These are phyloP conservation scores for Podarcis lilfordi DNA, from an alignment of 2,797 vertebrate species.

Conservation along the genomic window DNA sequence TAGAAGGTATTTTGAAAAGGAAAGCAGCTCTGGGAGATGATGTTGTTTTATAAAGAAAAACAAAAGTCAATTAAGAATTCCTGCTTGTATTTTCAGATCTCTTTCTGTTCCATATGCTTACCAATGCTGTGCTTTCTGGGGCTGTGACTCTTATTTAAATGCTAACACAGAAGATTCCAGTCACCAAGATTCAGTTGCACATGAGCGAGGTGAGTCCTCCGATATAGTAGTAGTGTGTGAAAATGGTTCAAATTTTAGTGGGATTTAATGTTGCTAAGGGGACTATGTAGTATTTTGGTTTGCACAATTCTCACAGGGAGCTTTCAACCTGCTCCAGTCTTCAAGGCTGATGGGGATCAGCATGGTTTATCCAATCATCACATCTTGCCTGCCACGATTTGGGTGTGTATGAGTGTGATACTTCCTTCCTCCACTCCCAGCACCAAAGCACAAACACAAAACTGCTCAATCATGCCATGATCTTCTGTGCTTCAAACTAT, in stretches of 20 bases:
- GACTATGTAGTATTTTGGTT: not conserved
- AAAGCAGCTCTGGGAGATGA: not conserved
- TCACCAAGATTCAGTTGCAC: constrained; percentile 75
- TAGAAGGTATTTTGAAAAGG: not conserved
- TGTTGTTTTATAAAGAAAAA: not conserved
- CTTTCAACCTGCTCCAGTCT: not conserved
- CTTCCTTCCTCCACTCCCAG: not conserved
- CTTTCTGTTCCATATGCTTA: constrained; percentile 97
- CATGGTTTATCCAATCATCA: not conserved
- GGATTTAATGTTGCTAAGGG: not conserved
- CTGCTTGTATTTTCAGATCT: constrained; percentile 81
- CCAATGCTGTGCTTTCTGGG: constrained; percentile 96
- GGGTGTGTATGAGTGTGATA: not conserved
- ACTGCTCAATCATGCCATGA: not conserved
- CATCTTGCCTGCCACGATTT: not conserved
- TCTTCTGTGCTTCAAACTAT: not conserved
- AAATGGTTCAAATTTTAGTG: not conserved
- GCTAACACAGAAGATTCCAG: constrained; percentile 79
- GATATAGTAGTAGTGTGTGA: not conserved
- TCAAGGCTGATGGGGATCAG: not conserved
- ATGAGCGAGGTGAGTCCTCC: constrained; percentile 72
- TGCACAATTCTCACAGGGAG: not conserved
- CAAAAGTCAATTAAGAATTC: not conserved
- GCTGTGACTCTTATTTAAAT: constrained; percentile 84
- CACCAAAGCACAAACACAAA: not conserved